Evolutionary conservation across 2,113 vertebrate species (phyloP).

Genomic region (Meriones unguiculatus): DNA sequence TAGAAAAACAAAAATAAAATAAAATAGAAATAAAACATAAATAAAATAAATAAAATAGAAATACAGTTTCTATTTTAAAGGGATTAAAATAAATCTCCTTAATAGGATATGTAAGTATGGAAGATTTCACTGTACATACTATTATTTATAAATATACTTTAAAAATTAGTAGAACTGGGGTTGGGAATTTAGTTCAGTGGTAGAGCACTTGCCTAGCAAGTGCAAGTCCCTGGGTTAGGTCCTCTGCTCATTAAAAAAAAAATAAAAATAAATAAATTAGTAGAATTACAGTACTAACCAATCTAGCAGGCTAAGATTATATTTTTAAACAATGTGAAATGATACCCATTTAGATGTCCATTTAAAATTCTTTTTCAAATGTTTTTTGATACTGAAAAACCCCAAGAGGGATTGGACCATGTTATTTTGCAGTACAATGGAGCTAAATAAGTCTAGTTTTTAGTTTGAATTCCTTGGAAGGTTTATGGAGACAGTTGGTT

Average conservation of each 20-base stretch:
- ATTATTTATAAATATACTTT: constrained; percentile 42
- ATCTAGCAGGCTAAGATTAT: neutral
- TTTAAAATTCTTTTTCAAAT: neutral
- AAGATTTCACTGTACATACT: neutral
- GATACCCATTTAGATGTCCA: neutral
- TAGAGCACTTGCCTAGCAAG: too few relatives aligned
- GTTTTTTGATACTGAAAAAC: constrained; percentile 26
- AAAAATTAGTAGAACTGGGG: neutral
- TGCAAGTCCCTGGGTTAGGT: too few relatives aligned
- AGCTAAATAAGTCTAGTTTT: constrained; percentile 21
- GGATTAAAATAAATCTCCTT: neutral
- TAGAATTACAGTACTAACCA: neutral
- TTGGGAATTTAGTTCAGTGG: too few relatives aligned
- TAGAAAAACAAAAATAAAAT: constrained; percentile 22
- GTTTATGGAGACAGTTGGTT: constrained; percentile 12
- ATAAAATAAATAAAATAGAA: too few relatives aligned
- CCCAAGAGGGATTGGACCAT: neutral
- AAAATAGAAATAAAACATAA: too few relatives aligned
- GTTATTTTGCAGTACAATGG: constrained; percentile 31
- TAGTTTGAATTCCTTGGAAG: constrained; percentile 35
- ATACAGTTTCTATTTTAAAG: constrained; percentile 25
- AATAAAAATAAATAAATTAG: too few relatives aligned
- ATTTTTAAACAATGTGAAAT: neutral
- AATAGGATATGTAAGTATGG: neutral
- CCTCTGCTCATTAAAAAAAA: too few relatives aligned